Evolutionary conservation across 2,797 vertebrate species (phyloP).

Genomic region (Linurgus olivaceus): DNA sequence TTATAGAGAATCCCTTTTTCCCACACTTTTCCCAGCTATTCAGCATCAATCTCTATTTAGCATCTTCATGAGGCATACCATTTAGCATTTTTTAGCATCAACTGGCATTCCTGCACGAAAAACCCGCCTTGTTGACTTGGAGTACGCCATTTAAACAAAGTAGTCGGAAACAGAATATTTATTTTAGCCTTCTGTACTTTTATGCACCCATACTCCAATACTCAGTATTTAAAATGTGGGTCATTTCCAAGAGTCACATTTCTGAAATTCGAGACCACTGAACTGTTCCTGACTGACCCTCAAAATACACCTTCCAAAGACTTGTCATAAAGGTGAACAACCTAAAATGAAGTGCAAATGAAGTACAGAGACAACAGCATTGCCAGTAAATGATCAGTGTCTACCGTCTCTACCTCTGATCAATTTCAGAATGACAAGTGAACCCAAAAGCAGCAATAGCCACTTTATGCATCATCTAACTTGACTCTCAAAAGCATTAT

Average conservation of each 20-base stretch:
- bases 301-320: neutral
- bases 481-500: neutral
- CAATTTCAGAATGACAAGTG: neutral
- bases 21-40: neutral
- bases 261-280: neutral
- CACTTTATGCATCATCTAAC: neutral
- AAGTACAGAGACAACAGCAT: neutral
- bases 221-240: neutral
- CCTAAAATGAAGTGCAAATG: neutral
- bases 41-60: neutral
- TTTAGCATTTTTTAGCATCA: neutral
- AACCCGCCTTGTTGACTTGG: fast-evolving
- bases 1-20: neutral
- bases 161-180: neutral
- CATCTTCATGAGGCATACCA: neutral
- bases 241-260: neutral
- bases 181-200: neutral
- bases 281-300: neutral
- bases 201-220: neutral
- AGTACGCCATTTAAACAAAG: neutral
- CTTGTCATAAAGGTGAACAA: neutral
- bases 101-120: neutral
- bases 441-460: neutral
- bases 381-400: neutral
- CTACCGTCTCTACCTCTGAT: neutral